Percentiles rank a stretch among this genome's conserved stretches.
Conservation (phyloP, 2,113 vertebrate genomes). For the Pachypanchax playfairii region DNA sequence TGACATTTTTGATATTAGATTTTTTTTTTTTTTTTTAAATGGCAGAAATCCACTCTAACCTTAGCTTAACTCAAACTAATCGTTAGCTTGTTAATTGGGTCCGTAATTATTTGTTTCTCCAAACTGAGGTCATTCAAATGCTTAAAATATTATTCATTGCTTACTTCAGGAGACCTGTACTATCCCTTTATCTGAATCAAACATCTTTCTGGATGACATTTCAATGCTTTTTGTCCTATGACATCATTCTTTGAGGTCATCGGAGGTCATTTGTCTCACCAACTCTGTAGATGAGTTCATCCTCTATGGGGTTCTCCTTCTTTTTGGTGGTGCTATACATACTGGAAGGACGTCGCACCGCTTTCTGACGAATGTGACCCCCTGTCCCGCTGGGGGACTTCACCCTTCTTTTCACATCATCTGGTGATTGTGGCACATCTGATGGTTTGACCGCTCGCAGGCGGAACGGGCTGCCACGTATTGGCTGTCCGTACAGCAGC, state of each 20-base stretch:
- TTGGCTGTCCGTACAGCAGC: constrained; percentile 88
- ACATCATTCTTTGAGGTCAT: neutral
- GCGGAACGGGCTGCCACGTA: constrained; percentile 90
- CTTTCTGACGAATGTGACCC: constrained; percentile 92
- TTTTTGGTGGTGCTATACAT: constrained; percentile 96
- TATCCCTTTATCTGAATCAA: neutral
- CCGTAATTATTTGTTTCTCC: too few relatives aligned
- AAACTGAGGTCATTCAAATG: too few relatives aligned
- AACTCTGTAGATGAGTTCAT: constrained; percentile 88
- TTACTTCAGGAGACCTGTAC: too few relatives aligned
- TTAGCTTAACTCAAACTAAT: too few relatives aligned
- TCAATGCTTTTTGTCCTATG: neutral
- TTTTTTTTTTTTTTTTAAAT: too few relatives aligned
- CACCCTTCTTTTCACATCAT: constrained; percentile 92
- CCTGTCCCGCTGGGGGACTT: constrained; percentile 90
- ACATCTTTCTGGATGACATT: neutral
- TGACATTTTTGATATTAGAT: too few relatives aligned
- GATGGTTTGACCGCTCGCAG: constrained; percentile 86
- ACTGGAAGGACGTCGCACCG: constrained; percentile 90
- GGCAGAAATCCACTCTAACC: too few relatives aligned
- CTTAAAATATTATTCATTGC: too few relatives aligned
- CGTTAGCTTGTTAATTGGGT: too few relatives aligned
- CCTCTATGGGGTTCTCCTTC: constrained; percentile 87
- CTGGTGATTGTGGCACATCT: constrained; percentile 88
- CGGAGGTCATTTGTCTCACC: constrained; percentile 76